Evolutionary conservation across 2,113 vertebrate genomes (phyloP).

Genomic region (Bettongia penicillata): DNA sequence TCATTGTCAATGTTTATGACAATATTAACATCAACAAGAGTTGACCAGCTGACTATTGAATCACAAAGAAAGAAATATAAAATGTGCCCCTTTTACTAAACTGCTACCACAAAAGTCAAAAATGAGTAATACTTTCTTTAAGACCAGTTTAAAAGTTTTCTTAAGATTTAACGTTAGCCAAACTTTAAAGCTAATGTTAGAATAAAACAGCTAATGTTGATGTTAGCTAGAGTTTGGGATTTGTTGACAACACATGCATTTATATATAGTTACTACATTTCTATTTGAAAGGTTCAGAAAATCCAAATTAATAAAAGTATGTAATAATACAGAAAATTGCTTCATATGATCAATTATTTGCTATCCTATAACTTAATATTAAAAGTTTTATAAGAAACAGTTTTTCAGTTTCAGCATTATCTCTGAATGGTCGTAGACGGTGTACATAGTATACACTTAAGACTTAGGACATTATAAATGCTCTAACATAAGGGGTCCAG

Average conservation of each 20-base stretch:
- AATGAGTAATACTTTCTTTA: not conserved
- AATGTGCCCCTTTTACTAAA: not conserved
- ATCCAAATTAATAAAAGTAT: slow-evolving; percentile 17
- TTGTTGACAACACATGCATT: not conserved
- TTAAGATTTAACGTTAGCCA: not conserved
- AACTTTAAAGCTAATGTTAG: not conserved
- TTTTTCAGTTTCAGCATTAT: slow-evolving; percentile 8
- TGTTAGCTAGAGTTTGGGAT: not conserved
- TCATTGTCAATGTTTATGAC: not conserved
- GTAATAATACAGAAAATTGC: slow-evolving; percentile 19
- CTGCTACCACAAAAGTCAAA: not conserved
- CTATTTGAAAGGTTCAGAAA: slow-evolving; percentile 43
- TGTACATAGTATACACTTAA: not conserved
- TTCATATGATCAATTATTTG: slow-evolving; percentile 14
- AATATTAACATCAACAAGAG: not conserved
- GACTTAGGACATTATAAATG: not conserved
- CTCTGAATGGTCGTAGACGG: not conserved
- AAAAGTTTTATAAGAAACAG: slow-evolving; percentile 42
- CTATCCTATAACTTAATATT: not conserved
- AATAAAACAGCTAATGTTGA: not conserved
- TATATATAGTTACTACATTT: not conserved
- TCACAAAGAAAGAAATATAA: not conserved
- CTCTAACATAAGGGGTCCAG: not conserved
- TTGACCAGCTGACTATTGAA: not conserved
- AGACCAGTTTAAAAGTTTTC: not conserved